Evolutionary conservation across 2,113 vertebrate species (phyloP), one percentile per base, ranked within the genome.

Genomic region (Bostrychus sinensis): DNA sequence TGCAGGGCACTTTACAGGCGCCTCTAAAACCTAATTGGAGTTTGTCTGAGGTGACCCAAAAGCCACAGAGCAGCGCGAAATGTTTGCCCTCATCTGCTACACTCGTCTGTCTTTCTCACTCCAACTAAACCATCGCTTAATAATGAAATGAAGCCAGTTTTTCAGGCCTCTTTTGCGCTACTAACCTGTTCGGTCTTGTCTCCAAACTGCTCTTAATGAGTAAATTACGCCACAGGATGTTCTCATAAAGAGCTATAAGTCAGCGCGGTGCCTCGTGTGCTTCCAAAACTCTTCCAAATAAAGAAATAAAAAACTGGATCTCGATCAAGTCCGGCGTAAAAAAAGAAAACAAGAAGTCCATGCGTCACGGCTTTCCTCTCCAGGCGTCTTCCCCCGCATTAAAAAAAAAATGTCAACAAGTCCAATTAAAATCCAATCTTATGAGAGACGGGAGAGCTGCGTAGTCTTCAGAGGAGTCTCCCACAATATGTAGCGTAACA

Each of bases 131-230:
- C 70, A 66, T 66, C 38, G 57, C 59, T 64, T 63, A 51, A 51
- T 51, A 60, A 75, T 77, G 56, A 75, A 72, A 79, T 75, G 70
- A 75, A 87, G 83, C 80, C 70, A 89, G 83, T 86, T 88, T 85
- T 83, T 88, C 85, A 82, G 77, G 80, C 43, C 68, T 67, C 23
- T 75, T 36, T 83, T 80, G 81, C 71, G 80, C 37, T 67, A 56
- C 23, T 43, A 75, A 89, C 89, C 79, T 91, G 89, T 84, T 85
- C 74, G 1, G 86, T 91, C 89, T 88, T 91, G 89, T 56, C 85
- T 82, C 65, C 70, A 69, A 80, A 81, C 62, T 77, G 75, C 72
- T 55, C 17, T 63, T 84, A 76, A 86, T 73, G 45, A 66, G 66
- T 77, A 83, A 85, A 85, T 70, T 77, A 70, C 62, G 69, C 60